Evolutionary conservation across 1,140 invertebrate genomes (phyloP), one percentile per base, ranked within the genome.

Genomic region (Scaptomyza hsui): DNA sequence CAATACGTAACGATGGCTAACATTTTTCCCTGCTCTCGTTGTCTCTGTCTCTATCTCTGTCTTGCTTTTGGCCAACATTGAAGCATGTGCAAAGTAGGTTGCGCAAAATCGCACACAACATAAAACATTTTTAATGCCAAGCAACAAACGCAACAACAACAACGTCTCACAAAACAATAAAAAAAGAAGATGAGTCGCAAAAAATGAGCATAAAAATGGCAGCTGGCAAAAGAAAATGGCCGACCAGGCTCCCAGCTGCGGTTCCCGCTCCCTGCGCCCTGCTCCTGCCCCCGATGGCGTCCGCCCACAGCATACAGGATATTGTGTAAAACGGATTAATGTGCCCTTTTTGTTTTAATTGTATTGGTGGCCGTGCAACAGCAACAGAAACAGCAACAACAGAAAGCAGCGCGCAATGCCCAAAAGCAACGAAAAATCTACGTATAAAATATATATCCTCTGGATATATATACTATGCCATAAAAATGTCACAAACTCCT

Each of bases 111-210:
- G 82, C 82, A 81, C 82, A 88, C 83, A 81, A 81, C 82, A 88
- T 88, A 88, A 88, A 88, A 88, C 82, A 88, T 88, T 88, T 88
- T 88, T 89, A 88, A 88, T 88, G 82, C 82, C 82, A 88, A 65
- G 67, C 63, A 78, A 71, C 72, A 75, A 61, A 65, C 71, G 45
- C 44, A 70, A 26, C 13, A 73, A 37, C 32, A 47, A 39, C 61
- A 59, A 26, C 61, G 32, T 9, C 32, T 2, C 19, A 21, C 19
- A 4, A 21, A 21, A 21, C 45, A 35, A 26, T 49, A 56, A 55
- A 57, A 35, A 32, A 51, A 72, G 35, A 45, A 67, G 77, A 70
- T 63, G 67, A 57, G 59, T 39, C 21, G 45, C 44, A 86, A 79
- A 86, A 86, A 81, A 78, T 65, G 78, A 82, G 75, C 75, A 78